A percentile compares a stretch with the other conserved stretches of the same genome.
Evolutionary conservation across 2,797 vertebrate genomes (phyloP).

Genomic region (Peromyscus eremicus): DNA sequence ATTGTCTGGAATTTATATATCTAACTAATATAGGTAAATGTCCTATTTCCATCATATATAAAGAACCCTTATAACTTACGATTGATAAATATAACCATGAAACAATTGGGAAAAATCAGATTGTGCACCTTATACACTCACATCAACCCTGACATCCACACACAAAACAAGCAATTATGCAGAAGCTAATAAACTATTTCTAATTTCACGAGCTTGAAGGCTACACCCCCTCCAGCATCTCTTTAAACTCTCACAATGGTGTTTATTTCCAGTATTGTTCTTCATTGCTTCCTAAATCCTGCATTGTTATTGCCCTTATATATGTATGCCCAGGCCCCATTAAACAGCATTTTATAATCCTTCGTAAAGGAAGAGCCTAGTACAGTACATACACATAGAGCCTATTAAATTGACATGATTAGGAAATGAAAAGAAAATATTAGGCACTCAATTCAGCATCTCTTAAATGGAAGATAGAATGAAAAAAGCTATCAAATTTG

Average conservation of each 20-base stretch:
- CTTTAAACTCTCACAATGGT: background rate
- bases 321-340: background rate
- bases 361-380: background rate
- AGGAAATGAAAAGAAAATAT: constrained; percentile 14
- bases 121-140: background rate
- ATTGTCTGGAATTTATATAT: background rate
- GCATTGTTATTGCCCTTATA: background rate
- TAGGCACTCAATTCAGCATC: background rate
- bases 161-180: background rate
- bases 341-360: background rate
- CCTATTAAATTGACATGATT: constrained; percentile 26
- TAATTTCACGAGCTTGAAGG: background rate
- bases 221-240: background rate
- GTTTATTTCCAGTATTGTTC: background rate
- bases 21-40: background rate
- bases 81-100: background rate
- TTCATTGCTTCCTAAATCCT: background rate
- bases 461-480: constrained; percentile 21
- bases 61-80: background rate
- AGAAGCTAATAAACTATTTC: background rate
- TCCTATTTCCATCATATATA: background rate
- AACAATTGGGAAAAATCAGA: background rate
- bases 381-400: background rate
- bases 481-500: background rate
- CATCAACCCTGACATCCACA: background rate